phyloP scores from a whole-genome alignment of 2,797 vertebrate species.

The Diglossa cyanea region DNA sequence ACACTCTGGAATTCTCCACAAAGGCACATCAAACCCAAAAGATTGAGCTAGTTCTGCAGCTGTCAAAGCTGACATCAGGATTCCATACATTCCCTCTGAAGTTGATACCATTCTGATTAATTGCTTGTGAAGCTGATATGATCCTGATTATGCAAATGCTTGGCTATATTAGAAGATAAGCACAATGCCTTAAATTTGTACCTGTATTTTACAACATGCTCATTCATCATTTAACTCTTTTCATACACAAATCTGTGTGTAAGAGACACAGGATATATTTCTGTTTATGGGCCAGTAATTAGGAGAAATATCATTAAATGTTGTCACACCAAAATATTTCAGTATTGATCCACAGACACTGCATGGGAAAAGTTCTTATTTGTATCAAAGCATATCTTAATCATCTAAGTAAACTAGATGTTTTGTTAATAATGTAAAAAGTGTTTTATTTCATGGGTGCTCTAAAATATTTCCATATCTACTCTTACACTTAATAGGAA shows the following conservation, averaged over 20 bases:
- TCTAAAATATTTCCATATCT: background rate
- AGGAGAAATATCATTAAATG: background rate
- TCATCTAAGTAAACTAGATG: background rate
- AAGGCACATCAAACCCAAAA: background rate
- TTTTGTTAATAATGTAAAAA: background rate
- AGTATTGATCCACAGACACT: background rate
- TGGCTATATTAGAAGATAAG: background rate
- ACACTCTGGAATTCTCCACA: background rate
- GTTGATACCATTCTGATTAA: background rate
- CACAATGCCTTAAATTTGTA: background rate
- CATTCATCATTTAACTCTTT: background rate
- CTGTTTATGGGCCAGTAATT: background rate
- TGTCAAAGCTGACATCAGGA: constrained; percentile 19
- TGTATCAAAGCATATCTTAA: background rate
- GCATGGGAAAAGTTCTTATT: background rate
- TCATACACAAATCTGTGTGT: background rate
- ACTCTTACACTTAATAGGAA: background rate
- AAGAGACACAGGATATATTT: background rate
- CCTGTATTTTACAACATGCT: background rate
- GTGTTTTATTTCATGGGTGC: background rate
- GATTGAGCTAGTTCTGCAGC: background rate
- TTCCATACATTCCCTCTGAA: background rate
- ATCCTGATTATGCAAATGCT: constrained; percentile 5
- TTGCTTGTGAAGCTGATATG: background rate
- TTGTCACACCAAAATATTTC: background rate